Evolutionary conservation across 2,797 vertebrate genomes (phyloP).

Genomic region (Calcarius lapponicus): DNA sequence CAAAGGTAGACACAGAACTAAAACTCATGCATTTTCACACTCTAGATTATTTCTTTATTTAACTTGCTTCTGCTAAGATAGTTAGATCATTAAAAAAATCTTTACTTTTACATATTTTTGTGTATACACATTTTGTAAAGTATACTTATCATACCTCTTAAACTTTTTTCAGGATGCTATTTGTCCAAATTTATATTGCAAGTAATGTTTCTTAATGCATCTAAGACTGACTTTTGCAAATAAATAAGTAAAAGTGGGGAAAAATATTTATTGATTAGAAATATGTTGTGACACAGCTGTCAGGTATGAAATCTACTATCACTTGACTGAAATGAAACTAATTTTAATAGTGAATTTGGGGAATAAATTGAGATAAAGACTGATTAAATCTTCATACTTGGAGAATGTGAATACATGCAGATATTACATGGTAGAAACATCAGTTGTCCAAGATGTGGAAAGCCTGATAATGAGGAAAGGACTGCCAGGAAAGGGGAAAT

Average conservation of each 20-base stretch:
- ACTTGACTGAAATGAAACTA: not conserved
- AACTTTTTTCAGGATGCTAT: not conserved
- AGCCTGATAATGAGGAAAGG: not conserved
- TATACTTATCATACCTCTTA: not conserved
- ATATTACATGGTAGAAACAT: not conserved
- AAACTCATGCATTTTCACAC: not conserved
- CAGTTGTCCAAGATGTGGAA: not conserved
- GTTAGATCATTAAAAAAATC: not conserved
- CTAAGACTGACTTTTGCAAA: not conserved
- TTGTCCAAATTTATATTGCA: not conserved
- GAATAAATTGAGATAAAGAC: not conserved
- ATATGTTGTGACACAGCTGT: not conserved
- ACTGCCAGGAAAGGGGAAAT: not conserved
- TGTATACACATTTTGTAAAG: not conserved
- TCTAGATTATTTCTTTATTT: not conserved
- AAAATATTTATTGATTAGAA: not conserved
- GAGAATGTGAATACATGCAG: not conserved
- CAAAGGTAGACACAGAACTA: not conserved
- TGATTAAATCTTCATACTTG: not conserved
- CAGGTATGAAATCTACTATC: not conserved
- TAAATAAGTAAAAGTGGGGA: not conserved
- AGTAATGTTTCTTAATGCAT: not conserved
- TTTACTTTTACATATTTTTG: not conserved
- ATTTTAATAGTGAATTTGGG: not conserved
- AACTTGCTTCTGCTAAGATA: not conserved